phyloP scores from a whole-genome alignment of 37 sponge, comb jelly and placozoan species.

The Aphrocallistes beatrix region DNA sequence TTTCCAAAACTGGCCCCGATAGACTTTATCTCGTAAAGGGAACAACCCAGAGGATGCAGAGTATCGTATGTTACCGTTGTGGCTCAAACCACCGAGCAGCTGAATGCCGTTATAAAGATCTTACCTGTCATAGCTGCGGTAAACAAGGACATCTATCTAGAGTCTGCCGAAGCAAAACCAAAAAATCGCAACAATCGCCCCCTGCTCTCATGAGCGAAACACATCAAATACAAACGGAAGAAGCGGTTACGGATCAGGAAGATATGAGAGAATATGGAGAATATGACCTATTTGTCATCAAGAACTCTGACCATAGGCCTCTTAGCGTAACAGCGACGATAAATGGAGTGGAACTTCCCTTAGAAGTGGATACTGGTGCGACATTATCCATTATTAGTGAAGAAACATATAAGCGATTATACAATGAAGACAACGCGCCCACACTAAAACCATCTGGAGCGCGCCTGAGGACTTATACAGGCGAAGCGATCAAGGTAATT shows the following conservation, averaged over 20 bases:
- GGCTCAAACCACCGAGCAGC: background rate
- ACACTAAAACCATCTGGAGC: background rate
- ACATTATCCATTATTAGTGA: background rate
- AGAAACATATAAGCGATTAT: background rate
- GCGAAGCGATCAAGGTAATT: background rate
- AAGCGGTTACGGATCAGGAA: no score
- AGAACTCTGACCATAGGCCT: no score
- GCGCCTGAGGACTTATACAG: constrained; percentile 20
- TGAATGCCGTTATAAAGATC: constrained; percentile 23
- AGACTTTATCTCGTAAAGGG: background rate
- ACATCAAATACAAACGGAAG: no score
- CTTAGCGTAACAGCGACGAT: no score
- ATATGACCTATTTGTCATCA: no score
- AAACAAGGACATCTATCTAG: constrained; percentile 26
- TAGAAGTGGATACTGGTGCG: background rate
- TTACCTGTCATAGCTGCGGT: constrained; percentile 24
- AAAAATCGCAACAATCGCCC: no score
- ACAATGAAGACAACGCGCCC: background rate
- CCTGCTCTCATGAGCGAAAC: no score
- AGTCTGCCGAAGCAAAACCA: no score
- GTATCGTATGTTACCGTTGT: background rate
- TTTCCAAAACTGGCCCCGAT: background rate
- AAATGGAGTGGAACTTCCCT: no score
- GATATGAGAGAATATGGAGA: no score
- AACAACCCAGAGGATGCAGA: background rate